phyloP scores from a whole-genome alignment of 2,797 vertebrate genomes.

The Fistularia commersonii region DNA sequence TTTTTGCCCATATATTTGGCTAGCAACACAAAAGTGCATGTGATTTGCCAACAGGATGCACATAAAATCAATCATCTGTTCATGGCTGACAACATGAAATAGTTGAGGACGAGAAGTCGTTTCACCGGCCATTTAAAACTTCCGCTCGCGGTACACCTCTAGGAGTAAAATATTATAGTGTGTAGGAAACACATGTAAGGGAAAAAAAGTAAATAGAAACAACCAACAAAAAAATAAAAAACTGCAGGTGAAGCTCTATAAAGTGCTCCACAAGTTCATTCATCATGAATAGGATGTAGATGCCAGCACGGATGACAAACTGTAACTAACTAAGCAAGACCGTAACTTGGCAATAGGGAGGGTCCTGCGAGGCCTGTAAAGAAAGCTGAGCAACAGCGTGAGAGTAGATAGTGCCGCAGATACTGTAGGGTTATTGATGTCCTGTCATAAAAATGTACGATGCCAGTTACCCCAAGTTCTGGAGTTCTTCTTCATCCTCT shows the following conservation, averaged over 20 bases:
- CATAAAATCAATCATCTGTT: no score
- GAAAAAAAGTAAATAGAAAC: no score
- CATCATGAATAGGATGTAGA: slow-evolving; percentile 23
- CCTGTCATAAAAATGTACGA: slow-evolving; percentile 47
- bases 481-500: slow-evolving; percentile 31
- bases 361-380: slow-evolving; percentile 33
- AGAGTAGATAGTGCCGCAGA: slow-evolving; percentile 33
- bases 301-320: slow-evolving; percentile 30
- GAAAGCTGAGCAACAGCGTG: slow-evolving; percentile 32
- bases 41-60: no score
- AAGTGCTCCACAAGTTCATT: slow-evolving; percentile 24
- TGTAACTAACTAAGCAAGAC: slow-evolving; percentile 27
- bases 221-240: no score
- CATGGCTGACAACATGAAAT: no score
- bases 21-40: no score
- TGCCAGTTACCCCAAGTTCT: slow-evolving; percentile 40
- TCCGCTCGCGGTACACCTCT: no score
- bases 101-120: no score
- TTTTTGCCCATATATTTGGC: no score
- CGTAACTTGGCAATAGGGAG: slow-evolving; percentile 10
- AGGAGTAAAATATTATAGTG: no score
- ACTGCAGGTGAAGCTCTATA: slow-evolving; percentile 14
- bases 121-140: no score
- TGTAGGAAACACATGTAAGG: no score
- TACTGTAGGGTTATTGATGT: slow-evolving; percentile 50